Conservation (phyloP, 1,140 invertebrate genomes). For the Achroia grisella region DNA sequence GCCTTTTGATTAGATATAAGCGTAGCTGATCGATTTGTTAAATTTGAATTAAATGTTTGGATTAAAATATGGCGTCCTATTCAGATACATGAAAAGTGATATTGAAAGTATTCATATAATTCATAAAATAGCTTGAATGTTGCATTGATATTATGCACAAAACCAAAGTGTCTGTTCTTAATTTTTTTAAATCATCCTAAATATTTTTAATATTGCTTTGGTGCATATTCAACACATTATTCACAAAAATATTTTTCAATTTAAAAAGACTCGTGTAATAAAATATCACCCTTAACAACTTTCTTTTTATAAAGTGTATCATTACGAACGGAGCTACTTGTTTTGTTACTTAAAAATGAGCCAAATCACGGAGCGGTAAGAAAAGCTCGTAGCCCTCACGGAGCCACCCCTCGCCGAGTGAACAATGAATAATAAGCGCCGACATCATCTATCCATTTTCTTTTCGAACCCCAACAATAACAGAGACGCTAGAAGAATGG, state of each 20-base stretch:
- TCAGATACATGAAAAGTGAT: too few relatives aligned
- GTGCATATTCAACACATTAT: background rate
- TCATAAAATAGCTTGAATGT: too few relatives aligned
- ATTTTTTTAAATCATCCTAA: too few relatives aligned
- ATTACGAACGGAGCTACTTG: slow-evolving; percentile 30
- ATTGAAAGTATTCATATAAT: background rate
- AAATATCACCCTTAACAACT: slow-evolving; percentile 21
- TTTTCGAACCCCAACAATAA: slow-evolving; percentile 47
- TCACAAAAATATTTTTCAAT: too few relatives aligned
- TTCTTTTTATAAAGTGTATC: slow-evolving; percentile 24
- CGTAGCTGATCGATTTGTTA: slow-evolving; percentile 53
- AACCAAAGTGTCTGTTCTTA: too few relatives aligned
- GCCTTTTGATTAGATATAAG: slow-evolving; percentile 51
- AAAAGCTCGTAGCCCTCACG: slow-evolving; percentile 34
- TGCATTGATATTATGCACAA: too few relatives aligned
- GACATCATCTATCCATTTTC: slow-evolving; percentile 63
- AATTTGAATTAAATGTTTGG: slow-evolving; percentile 65
- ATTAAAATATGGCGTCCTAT: slow-evolving; percentile 59
- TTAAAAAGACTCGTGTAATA: slow-evolving; percentile 18
- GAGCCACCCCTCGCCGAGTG: slow-evolving; percentile 17
- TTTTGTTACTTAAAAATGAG: slow-evolving; percentile 66
- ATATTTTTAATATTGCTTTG: too few relatives aligned
- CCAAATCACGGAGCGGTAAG: slow-evolving; percentile 47
- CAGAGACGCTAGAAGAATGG: slow-evolving; percentile 42
- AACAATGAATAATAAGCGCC: slow-evolving; percentile 66